Evolutionary conservation across 2,888 invertebrate genomes (phyloP).

Genomic region (Hymenopus coronatus): DNA sequence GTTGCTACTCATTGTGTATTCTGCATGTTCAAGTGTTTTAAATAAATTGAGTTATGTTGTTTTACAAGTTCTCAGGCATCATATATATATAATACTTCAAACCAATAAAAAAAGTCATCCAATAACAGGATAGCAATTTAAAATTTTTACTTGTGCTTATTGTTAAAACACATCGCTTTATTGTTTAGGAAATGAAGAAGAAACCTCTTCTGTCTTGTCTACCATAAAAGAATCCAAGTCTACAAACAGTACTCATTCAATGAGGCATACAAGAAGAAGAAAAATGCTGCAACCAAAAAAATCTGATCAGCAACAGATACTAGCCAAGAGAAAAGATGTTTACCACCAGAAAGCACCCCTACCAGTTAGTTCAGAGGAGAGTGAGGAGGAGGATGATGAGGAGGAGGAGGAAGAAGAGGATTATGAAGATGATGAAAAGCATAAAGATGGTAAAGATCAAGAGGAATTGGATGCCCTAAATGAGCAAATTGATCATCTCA

Average conservation of each 20-base stretch:
- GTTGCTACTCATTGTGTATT: too few species aligned
- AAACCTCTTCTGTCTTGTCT: background rate
- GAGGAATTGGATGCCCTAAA: conserved; percentile 5
- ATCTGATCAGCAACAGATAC: background rate
- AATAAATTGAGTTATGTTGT: too few species aligned
- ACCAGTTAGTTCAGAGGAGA: conserved; percentile 3
- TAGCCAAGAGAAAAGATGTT: background rate
- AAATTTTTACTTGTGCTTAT: too few species aligned
- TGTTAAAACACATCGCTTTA: background rate
- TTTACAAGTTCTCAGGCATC: too few species aligned
- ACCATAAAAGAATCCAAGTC: background rate
- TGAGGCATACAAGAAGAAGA: conserved; percentile 21
- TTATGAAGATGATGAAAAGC: background rate
- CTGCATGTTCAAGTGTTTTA: too few species aligned
- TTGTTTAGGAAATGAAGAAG: background rate
- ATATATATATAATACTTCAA: too few species aligned
- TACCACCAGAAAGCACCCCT: background rate
- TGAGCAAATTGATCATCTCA: conserved; percentile 20
- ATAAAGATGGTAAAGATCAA: conserved; percentile 9
- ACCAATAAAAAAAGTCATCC: too few species aligned
- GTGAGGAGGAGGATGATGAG: conserved; percentile 17
- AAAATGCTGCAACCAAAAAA: conserved; percentile 30
- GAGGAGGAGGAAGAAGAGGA: conserved; percentile 39
- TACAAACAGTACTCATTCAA: background rate
- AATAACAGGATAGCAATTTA: too few species aligned